Evolutionary conservation across 2,888 invertebrate species (phyloP).

Genomic region (Conchocele bisecta): DNA sequence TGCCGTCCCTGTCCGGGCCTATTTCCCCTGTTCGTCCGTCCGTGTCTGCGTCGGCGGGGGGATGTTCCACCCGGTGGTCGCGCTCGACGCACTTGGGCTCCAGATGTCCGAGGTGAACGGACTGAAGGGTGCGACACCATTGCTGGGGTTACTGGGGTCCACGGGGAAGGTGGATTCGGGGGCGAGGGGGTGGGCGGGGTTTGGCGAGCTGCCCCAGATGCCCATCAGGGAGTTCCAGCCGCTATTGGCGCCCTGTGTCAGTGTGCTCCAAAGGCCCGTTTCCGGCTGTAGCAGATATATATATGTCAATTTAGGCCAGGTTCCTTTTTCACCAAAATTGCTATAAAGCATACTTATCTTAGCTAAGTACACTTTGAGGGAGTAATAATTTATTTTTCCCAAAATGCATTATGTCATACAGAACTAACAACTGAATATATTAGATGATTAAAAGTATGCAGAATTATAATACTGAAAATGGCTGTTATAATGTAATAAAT

Average conservation of each 20-base stretch:
- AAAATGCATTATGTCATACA: too few species aligned
- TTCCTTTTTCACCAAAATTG: too few species aligned
- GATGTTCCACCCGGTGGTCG: conserved; percentile 59
- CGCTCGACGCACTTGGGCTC: conserved; percentile 68
- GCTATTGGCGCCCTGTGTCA: conserved; percentile 74
- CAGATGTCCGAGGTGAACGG: conserved; percentile 77
- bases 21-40: conserved; percentile 36
- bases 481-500: too few species aligned
- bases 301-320: too few species aligned
- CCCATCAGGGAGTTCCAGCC: conserved; percentile 74
- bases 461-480: too few species aligned
- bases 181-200: conserved; percentile 28
- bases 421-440: too few species aligned
- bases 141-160: conserved; percentile 27
- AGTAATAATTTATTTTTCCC: too few species aligned
- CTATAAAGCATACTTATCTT: too few species aligned
- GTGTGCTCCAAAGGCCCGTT: conserved; percentile 72
- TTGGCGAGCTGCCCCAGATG: conserved; percentile 66
- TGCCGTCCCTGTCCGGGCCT: not conserved
- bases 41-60: conserved; percentile 31
- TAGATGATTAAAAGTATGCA: too few species aligned
- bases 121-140: conserved; percentile 65
- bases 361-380: too few species aligned
- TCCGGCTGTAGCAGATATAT: conserved; percentile 23
- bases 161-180: conserved; percentile 32